These are phyloP conservation scores for Amazona ochrocephala DNA, from an alignment of 2,797 vertebrate genomes.

Conservation along the genomic window DNA sequence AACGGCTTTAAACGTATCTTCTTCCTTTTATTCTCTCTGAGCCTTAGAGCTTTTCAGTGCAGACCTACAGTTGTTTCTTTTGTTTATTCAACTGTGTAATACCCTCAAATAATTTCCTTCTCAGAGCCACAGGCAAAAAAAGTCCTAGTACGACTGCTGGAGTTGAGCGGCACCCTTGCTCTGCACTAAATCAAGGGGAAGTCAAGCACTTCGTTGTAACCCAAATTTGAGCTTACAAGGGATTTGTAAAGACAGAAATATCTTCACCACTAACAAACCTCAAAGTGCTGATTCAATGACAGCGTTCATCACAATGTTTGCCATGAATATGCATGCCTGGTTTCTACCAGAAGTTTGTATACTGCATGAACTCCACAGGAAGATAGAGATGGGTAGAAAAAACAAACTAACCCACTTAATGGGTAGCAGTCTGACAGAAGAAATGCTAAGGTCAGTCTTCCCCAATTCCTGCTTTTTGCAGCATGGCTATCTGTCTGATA, in stretches of 20 bases:
- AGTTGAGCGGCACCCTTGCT: not conserved
- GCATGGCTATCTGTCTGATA: not conserved
- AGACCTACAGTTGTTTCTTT: constrained; percentile 28
- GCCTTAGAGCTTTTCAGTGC: constrained; percentile 33
- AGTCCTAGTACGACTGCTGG: not conserved
- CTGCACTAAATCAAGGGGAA: not conserved
- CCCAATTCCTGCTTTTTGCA: not conserved
- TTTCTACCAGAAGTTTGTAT: not conserved
- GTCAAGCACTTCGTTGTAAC: not conserved
- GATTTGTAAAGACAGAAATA: constrained; percentile 9
- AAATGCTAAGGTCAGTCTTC: not conserved
- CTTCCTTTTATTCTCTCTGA: constrained; percentile 44
- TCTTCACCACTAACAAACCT: not conserved
- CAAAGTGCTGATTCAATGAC: not conserved
- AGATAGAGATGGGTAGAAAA: not conserved
- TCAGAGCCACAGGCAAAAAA: constrained; percentile 23
- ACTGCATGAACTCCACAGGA: not conserved
- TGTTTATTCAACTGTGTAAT: constrained; percentile 61
- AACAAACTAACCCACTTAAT: not conserved
- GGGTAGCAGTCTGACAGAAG: not conserved
- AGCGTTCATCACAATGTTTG: not conserved
- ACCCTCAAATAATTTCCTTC: constrained; percentile 35
- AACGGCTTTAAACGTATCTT: not conserved
- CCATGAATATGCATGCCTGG: not conserved
- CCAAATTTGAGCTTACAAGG: not conserved